These are phyloP conservation scores for Archilochus colubris DNA, from an alignment of 2,113 vertebrate genomes.

Conservation along the genomic window DNA sequence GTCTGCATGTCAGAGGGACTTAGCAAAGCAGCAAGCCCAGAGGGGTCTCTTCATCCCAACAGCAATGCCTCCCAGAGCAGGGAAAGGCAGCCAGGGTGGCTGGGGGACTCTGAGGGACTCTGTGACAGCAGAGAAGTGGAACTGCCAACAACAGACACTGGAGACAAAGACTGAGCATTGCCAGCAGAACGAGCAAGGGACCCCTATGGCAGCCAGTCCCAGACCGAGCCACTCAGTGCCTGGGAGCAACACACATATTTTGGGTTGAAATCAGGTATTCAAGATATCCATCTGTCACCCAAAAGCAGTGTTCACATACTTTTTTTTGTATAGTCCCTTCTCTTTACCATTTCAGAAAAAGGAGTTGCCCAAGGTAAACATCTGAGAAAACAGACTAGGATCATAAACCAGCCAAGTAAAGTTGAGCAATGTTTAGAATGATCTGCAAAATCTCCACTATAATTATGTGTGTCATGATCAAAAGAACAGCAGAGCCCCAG, in stretches of 20 bases:
- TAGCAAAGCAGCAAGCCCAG: background rate
- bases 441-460: background rate
- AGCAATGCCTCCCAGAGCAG: background rate
- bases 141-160: background rate
- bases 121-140: background rate
- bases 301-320: background rate
- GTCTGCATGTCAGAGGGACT: background rate
- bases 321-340: background rate
- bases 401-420: background rate
- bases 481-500: background rate
- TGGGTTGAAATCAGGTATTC: background rate
- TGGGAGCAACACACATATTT: background rate
- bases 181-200: background rate
- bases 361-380: background rate
- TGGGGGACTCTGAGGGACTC: fast-evolving
- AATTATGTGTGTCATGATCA: background rate
- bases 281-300: background rate
- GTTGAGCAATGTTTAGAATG: background rate
- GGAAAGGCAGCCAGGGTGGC: background rate
- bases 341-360: background rate
- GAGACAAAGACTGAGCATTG: background rate
- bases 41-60: background rate
- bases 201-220: background rate
- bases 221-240: background rate
- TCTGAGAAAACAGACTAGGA: background rate